Evolutionary conservation across 2,888 invertebrate genomes (phyloP).

Genomic region (Nematopogon swammerdamellus): DNA sequence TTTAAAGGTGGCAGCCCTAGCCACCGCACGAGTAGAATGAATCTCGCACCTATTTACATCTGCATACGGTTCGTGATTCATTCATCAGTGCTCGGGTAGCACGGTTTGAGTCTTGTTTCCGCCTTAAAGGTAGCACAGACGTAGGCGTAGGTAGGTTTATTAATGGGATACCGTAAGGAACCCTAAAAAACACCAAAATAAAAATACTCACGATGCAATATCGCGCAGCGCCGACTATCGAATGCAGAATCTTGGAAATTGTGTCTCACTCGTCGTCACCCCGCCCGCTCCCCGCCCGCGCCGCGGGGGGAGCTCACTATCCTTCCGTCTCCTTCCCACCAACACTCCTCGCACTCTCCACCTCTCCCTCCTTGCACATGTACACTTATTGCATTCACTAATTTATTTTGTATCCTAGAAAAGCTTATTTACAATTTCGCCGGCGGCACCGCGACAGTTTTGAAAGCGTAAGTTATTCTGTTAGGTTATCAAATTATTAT

Average conservation of each 20-base stretch:
- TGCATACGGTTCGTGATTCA: no score
- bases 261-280: constrained; percentile 37
- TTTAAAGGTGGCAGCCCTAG: no score
- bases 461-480: no score
- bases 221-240: constrained; percentile 51
- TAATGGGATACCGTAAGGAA: no score
- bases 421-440: neutral
- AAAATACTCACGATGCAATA: constrained; percentile 49
- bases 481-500: constrained; percentile 18
- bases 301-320: neutral
- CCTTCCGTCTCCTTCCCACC: neutral
- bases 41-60: no score
- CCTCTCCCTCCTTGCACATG: neutral
- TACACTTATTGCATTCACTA: neutral
- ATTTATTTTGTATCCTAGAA: no score
- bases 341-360: neutral
- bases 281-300: constrained; percentile 22
- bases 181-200: no score
- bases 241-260: constrained; percentile 52
- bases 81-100: no score
- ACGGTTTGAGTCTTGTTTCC: no score
- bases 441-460: neutral
- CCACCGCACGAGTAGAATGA: no score
- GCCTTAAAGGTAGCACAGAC: no score
- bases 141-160: no score